Evolutionary conservation across 2,797 vertebrate species (phyloP), one percentile per base, ranked within the genome.

Genomic region (Peromyscus eremicus): DNA sequence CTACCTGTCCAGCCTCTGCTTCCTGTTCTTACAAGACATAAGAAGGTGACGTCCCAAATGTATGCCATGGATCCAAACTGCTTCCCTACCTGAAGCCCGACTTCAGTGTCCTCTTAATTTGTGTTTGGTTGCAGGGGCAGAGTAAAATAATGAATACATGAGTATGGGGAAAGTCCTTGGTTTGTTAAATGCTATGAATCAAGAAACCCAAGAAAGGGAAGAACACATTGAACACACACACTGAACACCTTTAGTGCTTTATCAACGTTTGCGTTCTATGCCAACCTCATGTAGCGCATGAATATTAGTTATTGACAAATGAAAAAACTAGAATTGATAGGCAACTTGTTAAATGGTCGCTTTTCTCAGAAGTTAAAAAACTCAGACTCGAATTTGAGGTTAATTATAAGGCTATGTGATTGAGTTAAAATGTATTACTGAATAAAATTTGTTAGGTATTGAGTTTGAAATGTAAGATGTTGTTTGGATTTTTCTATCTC

Each of bases 361-460:
- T 16, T 94, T 81, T 57, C 46, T 87, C n/a, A 46, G 60, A 87
- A 93, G 52, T 57, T 93, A 19, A 5, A 55, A 86, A 73, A 96
- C 46, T 83, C 52, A 62, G 34, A 71, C 57, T 93, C 27, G n/a
- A 75, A 64, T 87, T 73, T 25, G 27, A 92, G 85, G 60, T 93
- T 68, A 84, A 88, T 40, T 62, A 29, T 60, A 87, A 90, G 90
- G 29, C 14, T 55, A 14, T 81, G 6, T 83, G 81, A 64, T 90
- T 70, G 32, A 90, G 64, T 90, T 79, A 76, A 57, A 87, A 14
- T 75, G 32, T 64, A 94, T 88, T 76, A 82, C 52, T 64, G 19
- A 92, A n/a, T 81, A 87, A 87, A 83, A 34, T 83, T 57, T 55
- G 77, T 49, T 94, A 60, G 66, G 29, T 40, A 62, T 86, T 92